A percentile compares a stretch with the other conserved stretches of the same genome.
These are phyloP conservation scores for Siniperca scherzeri DNA, from an alignment of 2,797 vertebrate genomes.

Conservation along the genomic window DNA sequence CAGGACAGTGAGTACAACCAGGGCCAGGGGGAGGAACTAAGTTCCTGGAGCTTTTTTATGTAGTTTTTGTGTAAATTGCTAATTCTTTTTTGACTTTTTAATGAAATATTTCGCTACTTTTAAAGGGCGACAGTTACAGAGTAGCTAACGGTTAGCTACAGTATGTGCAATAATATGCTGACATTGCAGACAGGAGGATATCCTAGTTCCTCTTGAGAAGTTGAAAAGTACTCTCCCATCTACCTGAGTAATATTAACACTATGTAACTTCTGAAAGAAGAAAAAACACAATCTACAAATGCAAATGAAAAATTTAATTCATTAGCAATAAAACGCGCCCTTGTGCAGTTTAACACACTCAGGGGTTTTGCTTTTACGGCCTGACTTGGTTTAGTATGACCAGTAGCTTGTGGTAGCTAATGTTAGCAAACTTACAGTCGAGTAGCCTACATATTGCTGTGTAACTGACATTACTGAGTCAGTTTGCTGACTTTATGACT, in stretches of 20 bases:
- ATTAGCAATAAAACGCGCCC: neutral
- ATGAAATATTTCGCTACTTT: neutral
- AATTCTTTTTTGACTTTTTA: neutral
- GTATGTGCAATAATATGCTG: neutral
- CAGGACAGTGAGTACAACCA: constrained; percentile 29
- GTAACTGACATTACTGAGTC: neutral
- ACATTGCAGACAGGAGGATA: neutral
- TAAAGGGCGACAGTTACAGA: neutral
- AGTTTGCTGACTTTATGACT: no score
- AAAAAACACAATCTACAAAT: neutral
- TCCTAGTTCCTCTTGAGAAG: no score
- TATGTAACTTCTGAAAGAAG: neutral
- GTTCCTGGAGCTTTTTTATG: neutral
- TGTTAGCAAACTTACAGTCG: neutral
- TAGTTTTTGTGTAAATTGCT: neutral
- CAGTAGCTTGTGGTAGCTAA: neutral
- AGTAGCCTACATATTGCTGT: neutral
- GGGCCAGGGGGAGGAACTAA: neutral
- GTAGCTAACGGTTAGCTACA: neutral
- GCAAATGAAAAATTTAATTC: neutral
- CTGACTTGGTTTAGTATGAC: no score
- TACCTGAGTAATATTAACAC: neutral
- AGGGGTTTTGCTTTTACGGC: no score
- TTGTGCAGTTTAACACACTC: neutral
- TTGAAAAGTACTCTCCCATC: neutral